A percentile compares a stretch with the other conserved stretches of the same genome.
These are phyloP conservation scores for Cephalopholis sonnerati DNA, from an alignment of 2,113 vertebrate species.

Conservation along the genomic window DNA sequence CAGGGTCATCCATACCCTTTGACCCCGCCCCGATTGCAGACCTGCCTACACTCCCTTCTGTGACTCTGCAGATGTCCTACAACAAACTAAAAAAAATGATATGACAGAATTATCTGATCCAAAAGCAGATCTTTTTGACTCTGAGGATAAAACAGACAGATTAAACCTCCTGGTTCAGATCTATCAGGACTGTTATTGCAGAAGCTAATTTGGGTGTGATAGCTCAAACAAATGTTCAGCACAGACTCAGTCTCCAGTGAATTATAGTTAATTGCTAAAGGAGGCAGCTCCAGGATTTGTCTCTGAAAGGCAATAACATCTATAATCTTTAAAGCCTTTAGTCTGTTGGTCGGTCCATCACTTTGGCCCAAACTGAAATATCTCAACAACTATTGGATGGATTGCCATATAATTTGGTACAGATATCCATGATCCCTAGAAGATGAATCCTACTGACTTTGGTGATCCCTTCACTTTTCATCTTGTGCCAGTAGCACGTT, in stretches of 20 bases:
- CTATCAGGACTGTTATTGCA: not conserved
- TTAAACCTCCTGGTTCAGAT: slow-evolving; percentile 9
- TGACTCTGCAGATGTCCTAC: not conserved
- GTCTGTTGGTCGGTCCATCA: not conserved
- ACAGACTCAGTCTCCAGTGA: slow-evolving; percentile 11
- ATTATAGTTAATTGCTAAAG: slow-evolving; percentile 28
- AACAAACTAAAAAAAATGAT: not conserved
- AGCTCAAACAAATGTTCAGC: slow-evolving; percentile 42
- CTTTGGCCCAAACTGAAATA: not conserved
- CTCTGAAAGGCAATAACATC: not conserved
- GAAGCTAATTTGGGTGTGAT: slow-evolving; percentile 44
- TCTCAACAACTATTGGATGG: not conserved
- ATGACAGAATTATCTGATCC: not conserved
- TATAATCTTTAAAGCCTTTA: not conserved
- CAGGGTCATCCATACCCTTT: no score
- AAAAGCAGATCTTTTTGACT: not conserved
- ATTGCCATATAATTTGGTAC: not conserved
- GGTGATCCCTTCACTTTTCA: not conserved
- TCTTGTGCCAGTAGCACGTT: no score
- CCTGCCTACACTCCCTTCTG: not conserved
- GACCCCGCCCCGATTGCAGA: no score
- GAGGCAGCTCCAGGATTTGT: slow-evolving; percentile 18
- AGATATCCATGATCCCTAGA: not conserved
- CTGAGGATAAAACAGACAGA: not conserved
- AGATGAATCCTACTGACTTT: not conserved